Evolutionary conservation across 2,113 vertebrate genomes (phyloP).

Genomic region (Gorilla gorilla): DNA sequence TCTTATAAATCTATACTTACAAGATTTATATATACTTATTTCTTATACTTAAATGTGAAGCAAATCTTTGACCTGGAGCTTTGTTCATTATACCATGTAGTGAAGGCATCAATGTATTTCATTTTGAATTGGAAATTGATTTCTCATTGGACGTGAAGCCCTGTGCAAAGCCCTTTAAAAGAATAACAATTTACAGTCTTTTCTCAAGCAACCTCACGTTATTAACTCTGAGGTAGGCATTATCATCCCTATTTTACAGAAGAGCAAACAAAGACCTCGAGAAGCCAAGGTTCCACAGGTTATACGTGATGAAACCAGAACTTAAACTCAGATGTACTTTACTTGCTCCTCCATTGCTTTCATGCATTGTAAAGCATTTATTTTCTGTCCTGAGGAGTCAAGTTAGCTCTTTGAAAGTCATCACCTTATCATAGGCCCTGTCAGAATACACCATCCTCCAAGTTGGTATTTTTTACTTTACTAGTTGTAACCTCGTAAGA

Average conservation of each 20-base stretch:
- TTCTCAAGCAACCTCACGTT: not conserved
- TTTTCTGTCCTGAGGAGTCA: not conserved
- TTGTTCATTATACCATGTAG: not conserved
- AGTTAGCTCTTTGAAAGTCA: not conserved
- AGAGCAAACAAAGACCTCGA: not conserved
- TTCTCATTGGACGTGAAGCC: not conserved
- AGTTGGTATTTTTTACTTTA: not conserved
- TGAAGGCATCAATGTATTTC: not conserved
- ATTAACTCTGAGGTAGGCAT: not conserved
- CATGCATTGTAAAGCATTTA: not conserved
- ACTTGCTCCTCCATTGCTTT: not conserved
- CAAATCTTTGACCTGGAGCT: constrained; percentile 2
- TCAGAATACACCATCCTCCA: not conserved
- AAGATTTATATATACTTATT: no score
- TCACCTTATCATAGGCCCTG: not conserved
- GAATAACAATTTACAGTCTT: not conserved
- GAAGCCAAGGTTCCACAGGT: not conserved
- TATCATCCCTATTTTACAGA: not conserved
- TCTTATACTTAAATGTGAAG: not conserved
- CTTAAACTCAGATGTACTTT: not conserved
- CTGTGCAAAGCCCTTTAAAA: not conserved
- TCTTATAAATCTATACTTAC: no score
- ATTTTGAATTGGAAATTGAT: not conserved
- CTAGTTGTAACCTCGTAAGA: not conserved
- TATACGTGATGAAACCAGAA: not conserved